These are phyloP conservation scores for Drosophila mojavensis DNA, from an alignment of 1,140 invertebrate genomes.

Conservation along the genomic window DNA sequence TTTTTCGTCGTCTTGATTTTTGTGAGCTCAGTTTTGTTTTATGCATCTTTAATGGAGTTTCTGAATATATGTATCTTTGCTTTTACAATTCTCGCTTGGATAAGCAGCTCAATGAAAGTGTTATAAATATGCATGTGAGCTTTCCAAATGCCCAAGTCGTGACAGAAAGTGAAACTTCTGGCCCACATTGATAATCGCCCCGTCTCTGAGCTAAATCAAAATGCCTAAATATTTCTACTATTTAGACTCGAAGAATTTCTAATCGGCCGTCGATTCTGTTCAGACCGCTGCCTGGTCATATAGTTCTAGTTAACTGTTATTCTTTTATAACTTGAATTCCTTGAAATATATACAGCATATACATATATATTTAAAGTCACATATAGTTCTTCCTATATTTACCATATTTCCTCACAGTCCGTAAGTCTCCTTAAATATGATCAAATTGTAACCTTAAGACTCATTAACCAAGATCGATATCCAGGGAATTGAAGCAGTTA, in stretches of 20 bases:
- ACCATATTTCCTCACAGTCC: no score
- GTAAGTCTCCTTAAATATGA: no score
- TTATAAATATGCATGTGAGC: constrained; percentile 66
- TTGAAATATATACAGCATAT: no score
- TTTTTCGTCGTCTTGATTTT: neutral
- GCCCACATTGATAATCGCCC: constrained; percentile 24
- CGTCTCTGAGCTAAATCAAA: constrained; percentile 9
- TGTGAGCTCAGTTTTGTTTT: constrained; percentile 43
- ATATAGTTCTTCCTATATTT: no score
- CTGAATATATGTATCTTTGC: constrained; percentile 16
- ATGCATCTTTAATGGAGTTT: constrained; percentile 62
- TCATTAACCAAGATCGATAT: no score
- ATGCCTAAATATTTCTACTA: constrained; percentile 5
- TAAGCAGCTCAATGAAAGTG: constrained; percentile 55
- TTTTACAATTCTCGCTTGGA: constrained; percentile 44
- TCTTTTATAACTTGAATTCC: no score
- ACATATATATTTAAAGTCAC: no score
- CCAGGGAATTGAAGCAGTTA: no score
- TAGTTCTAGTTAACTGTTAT: no score
- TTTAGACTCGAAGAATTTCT: no score
- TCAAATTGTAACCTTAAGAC: no score
- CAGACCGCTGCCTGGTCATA: no score
- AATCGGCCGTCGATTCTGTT: neutral
- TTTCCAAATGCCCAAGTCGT: constrained; percentile 46
- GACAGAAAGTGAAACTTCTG: constrained; percentile 66